Evolutionary conservation across 2,797 vertebrate species (phyloP).

Genomic region (Masticophis lateralis): DNA sequence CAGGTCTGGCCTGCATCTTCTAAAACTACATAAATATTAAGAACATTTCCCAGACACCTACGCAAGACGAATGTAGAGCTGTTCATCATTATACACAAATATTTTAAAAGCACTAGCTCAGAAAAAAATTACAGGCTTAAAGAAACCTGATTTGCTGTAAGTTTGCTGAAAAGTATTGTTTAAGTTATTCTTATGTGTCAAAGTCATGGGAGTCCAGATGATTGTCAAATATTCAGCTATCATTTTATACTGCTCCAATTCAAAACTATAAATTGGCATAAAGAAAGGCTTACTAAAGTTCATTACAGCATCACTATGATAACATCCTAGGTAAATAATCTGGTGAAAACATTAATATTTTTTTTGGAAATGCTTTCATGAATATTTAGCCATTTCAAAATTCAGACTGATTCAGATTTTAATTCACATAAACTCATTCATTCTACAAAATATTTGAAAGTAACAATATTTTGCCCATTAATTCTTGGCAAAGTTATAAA

Average conservation of each 20-base stretch:
- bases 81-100: neutral
- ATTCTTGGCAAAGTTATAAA: neutral
- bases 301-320: neutral
- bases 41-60: neutral
- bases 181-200: neutral
- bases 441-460: neutral
- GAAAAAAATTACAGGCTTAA: neutral
- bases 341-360: neutral
- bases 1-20: neutral
- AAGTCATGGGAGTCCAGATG: neutral
- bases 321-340: neutral
- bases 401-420: neutral
- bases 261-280: neutral
- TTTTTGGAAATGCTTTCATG: neutral
- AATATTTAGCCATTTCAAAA: neutral
- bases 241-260: neutral
- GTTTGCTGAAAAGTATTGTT: neutral
- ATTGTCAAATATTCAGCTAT: neutral
- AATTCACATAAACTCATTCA: neutral
- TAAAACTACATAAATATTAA: neutral
- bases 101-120: neutral
- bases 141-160: neutral
- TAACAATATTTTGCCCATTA: neutral
- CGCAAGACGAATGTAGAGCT: neutral
- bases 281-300: neutral